These are phyloP conservation scores for Protaetia brevitarsis DNA, from an alignment of 1,140 invertebrate species.

Conservation along the genomic window DNA sequence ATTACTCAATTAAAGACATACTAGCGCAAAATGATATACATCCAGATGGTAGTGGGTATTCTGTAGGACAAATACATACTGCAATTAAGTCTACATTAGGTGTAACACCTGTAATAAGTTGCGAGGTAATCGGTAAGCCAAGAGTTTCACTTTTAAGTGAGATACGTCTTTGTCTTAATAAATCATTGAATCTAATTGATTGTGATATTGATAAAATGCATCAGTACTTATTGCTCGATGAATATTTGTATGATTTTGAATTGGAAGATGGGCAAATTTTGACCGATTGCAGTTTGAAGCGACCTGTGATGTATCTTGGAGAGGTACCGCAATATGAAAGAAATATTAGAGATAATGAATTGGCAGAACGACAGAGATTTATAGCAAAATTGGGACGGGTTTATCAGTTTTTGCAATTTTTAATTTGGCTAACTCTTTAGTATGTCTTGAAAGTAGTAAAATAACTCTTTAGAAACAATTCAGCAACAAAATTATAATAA, in stretches of 20 bases:
- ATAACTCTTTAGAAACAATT: no score
- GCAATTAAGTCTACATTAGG: conserved; percentile 55
- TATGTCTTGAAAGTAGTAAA: neutral
- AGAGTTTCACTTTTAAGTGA: conserved; percentile 59
- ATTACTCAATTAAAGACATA: conserved; percentile 63
- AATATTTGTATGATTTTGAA: neutral
- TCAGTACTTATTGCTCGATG: conserved; percentile 17
- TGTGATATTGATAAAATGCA: conserved; percentile 50
- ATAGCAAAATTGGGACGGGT: neutral
- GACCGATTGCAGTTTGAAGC: conserved; percentile 58
- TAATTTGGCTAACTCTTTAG: conserved; percentile 16
- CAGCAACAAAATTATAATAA: no score
- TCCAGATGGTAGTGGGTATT: conserved; percentile 58
- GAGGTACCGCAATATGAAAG: conserved; percentile 15
- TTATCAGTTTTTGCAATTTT: neutral
- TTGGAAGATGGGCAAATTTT: conserved; percentile 43
- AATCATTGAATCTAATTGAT: conserved; percentile 56
- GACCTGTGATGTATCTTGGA: conserved; percentile 58
- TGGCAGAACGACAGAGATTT: neutral
- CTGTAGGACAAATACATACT: conserved; percentile 55
- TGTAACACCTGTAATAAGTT: conserved; percentile 63
- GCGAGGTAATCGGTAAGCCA: conserved; percentile 56
- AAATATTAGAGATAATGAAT: neutral
- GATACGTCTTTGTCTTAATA: conserved; percentile 66
- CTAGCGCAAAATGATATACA: conserved; percentile 56